phyloP scores from a whole-genome alignment of 92 coral and sea anemone genomes.

The Phymanthus crucifer region DNA sequence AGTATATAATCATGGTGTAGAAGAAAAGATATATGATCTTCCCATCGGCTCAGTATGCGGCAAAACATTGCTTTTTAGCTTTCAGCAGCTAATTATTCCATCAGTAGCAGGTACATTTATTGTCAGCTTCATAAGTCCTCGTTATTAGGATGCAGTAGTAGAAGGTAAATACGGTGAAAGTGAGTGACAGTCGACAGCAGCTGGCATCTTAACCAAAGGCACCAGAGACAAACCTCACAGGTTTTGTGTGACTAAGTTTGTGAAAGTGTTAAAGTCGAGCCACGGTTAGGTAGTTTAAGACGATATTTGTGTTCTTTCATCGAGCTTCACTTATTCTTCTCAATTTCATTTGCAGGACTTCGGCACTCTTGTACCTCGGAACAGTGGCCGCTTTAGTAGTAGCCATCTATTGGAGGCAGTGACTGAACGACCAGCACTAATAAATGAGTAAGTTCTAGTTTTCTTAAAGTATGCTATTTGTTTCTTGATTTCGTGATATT shows the following conservation, averaged over 20 bases:
- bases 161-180: background rate
- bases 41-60: background rate
- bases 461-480: no score
- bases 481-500: no score
- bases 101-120: background rate
- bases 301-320: background rate
- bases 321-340: background rate
- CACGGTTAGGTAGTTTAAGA: background rate
- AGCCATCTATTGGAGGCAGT: no score
- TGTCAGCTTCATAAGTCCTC: background rate
- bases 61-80: background rate
- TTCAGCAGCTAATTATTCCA: background rate
- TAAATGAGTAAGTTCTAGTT: no score
- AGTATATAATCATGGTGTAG: background rate
- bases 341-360: background rate
- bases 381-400: no score
- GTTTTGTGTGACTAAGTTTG: conserved; percentile 18
- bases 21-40: background rate
- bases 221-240: conserved; percentile 7
- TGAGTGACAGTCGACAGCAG: conserved; percentile 7
- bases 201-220: conserved; percentile 6
- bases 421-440: no score
- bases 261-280: background rate
- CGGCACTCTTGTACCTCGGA: no score
- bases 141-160: background rate